Base-by-base conservation (phyloP, 2,888 invertebrate genomes). In the Lasioglossum lativentre region DNA sequence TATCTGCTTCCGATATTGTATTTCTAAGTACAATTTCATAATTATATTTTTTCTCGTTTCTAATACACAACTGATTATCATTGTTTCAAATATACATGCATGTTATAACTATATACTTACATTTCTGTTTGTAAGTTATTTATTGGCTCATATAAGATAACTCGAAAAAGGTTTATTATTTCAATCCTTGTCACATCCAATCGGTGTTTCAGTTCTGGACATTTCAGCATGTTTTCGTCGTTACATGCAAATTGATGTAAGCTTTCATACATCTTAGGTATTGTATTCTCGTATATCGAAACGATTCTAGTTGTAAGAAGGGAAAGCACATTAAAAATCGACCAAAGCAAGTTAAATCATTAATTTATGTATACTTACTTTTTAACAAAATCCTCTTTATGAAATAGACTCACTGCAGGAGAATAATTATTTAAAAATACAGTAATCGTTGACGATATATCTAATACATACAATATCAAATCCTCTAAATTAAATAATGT, bases 241-340 rank as follows among this genome's bases (percentile, higher is more conserved):
- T 92, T 91, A 52, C 82, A 86, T 45, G 95, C 95, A 4, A 96
- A 90, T 78, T 95, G 95, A 75, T 96, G 95, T 40, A 97, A 94
- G 86, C 96, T 96, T 92, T 97, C 96, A 93, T 97, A 97, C 83
- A 98, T 93, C 89, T 96, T 96, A 23, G 97, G 97, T 88, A 98
- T 96, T 8, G 97, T 97, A 90, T 96, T 96, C 89, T 98, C 97
- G 95, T 98, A 98, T 87, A 98, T 96, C 86, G 96, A 96, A 87
- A 97, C 96, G 94, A 98, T 96, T 94, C 98, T 98, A 95, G 42
- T 16, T 14, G 30, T 12, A 38, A 70, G 74, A 12, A 72, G n/a
- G 56, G 1, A 47, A 42, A 71, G 59, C 40, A 8, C 14, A 63
- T 75, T 71, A 75, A 74, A 78, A 78, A 66, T 40, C 42, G 70